Evolutionary conservation across 2,113 vertebrate species (phyloP), one percentile per base, ranked within the genome.

Genomic region (Tychaedon coryphoeus): DNA sequence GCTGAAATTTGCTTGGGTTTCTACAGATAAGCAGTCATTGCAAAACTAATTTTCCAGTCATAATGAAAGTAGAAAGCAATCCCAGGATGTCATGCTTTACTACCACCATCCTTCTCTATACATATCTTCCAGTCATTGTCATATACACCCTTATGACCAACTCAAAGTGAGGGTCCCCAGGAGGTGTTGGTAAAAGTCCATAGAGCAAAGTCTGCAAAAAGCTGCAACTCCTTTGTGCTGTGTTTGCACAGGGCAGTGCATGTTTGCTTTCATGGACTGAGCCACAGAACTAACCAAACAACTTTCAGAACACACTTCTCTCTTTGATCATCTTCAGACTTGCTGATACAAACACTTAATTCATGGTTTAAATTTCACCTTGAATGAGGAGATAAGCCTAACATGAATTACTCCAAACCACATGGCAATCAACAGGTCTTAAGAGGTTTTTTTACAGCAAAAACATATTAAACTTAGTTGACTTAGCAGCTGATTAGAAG

Each of bases 311-410:
- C 70, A 14, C 79, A 86, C 81, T 95, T 93, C 73, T 73, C 78
- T 54, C 69, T 91, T 88, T 92, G 82, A 92, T 85, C 79, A 86
- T 95, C 78, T 85, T 57, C 62, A 94, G 74, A 82, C 75, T 56
- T 85, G 73, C 67, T 71, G 86, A 89, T 69, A 94, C 47, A 56
- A 71, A 62, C 14, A 0, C 73, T 77, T 86, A 87, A 86, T 79
- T 95, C 43, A 83, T 7, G 1, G 22, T 70, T 93, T 82, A 91
- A 90, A 86, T 58, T 81, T 90, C 81, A 60, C 51, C 58, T 94
- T 43, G 67, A 88, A 60, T 48, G 56, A 58, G 33, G 56, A 50
- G 61, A 90, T 78, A 62, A 95, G 16, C 19, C 47, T 78, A 73
- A 92, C 36, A 58, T 9, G 8, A 95, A 89, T 90, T 78, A 86